Percentiles rank a stretch among this genome's conserved stretches.
Conservation (phyloP, 1,140 invertebrate species). For the Aplysia californica region DNA sequence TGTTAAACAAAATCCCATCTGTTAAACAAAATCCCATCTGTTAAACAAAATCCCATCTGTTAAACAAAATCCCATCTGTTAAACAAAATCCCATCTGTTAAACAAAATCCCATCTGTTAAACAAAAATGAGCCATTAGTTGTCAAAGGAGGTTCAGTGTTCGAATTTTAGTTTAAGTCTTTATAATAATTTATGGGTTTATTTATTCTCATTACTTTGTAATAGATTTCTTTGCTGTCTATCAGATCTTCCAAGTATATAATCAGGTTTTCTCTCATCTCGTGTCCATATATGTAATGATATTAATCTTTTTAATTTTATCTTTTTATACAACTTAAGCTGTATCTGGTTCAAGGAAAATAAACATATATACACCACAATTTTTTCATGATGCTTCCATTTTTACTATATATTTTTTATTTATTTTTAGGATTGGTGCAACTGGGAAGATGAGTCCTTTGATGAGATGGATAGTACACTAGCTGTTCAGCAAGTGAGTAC, state of each 20-base stretch:
- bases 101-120: too few species aligned
- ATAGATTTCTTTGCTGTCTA: not conserved
- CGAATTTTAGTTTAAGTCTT: too few species aligned
- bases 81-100: too few species aligned
- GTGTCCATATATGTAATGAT: not conserved
- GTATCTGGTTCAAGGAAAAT: not conserved
- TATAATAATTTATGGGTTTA: too few species aligned
- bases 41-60: too few species aligned
- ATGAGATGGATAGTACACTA: constrained; percentile 99
- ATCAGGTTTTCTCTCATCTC: not conserved
- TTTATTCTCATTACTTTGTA: too few species aligned
- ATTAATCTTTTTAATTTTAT: not conserved
- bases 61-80: too few species aligned
- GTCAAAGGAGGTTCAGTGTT: too few species aligned
- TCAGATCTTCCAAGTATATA: not conserved
- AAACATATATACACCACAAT: not conserved
- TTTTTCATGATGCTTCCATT: not conserved
- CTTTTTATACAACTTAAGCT: not conserved
- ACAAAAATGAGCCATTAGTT: too few species aligned
- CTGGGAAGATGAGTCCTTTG: constrained; percentile 98
- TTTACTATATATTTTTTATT: constrained; percentile 11
- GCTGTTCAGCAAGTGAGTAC: constrained; percentile 89
- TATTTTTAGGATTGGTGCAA: constrained; percentile 88
- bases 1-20: too few species aligned
- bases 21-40: too few species aligned